Conservation (phyloP, 2,113 vertebrate genomes). For the Beaufortia kweichowensis region DNA sequence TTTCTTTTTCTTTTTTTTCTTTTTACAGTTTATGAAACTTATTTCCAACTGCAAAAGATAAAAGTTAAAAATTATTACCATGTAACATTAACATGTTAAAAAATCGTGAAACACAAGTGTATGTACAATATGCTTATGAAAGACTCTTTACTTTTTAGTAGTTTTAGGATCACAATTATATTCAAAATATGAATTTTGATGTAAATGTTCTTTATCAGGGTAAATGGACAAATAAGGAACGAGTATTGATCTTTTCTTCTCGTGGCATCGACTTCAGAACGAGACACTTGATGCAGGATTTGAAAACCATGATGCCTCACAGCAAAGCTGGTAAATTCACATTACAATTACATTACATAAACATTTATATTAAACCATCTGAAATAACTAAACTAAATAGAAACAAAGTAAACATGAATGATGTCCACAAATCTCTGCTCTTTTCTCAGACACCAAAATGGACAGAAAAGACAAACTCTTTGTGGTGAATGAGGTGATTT, state of each 20-base stretch:
- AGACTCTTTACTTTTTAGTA: too few species aligned
- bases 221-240: conserved; percentile 96
- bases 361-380: not conserved
- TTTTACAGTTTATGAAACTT: too few species aligned
- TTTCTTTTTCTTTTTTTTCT: too few species aligned
- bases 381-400: not conserved
- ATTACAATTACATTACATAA: not conserved
- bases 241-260: conserved; percentile 95
- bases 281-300: conserved; percentile 93
- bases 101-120: too few species aligned
- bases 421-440: not conserved
- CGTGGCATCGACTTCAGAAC: conserved; percentile 95
- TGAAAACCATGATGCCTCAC: conserved; percentile 93
- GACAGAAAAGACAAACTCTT: conserved; percentile 96
- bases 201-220: conserved; percentile 73
- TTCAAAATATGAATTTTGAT: not conserved
- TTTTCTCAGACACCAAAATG: conserved; percentile 93
- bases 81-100: too few species aligned
- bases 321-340: conserved; percentile 85
- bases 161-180: too few species aligned
- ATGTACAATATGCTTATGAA: too few species aligned
- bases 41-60: too few species aligned
- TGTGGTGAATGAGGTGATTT: conserved; percentile 91
- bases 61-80: too few species aligned
- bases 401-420: not conserved